Conservation (phyloP, 1,140 invertebrate genomes). For the Panagrolaimus sp. region DNA sequence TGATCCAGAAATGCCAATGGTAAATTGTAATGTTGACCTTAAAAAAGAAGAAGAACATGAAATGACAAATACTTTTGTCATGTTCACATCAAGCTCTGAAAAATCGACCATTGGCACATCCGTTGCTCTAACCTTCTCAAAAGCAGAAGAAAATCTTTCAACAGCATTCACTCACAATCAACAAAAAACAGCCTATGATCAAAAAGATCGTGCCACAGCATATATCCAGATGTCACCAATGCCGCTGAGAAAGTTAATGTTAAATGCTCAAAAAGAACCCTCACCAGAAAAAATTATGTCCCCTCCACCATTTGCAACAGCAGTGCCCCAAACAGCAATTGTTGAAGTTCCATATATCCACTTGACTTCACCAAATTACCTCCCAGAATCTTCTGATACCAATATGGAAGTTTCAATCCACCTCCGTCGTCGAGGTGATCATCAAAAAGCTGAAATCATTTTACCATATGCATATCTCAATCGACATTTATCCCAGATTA, state of each 20-base stretch:
- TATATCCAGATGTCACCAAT: background rate
- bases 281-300: background rate
- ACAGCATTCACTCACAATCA: background rate
- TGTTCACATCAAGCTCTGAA: constrained; percentile 2
- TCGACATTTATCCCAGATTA: constrained; percentile 21
- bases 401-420: constrained; percentile 24
- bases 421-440: constrained; percentile 20
- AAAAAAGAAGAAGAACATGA: constrained; percentile 17
- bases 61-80: constrained; percentile 13
- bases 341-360: constrained; percentile 9
- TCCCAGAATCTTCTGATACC: constrained; percentile 2
- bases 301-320: background rate
- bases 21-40: constrained; percentile 13
- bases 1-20: background rate
- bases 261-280: background rate
- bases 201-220: background rate
- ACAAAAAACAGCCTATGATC: background rate
- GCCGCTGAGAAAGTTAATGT: background rate
- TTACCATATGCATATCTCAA: constrained; percentile 15
- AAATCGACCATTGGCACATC: constrained; percentile 8
- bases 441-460: constrained; percentile 13
- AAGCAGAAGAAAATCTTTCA: constrained; percentile 4
- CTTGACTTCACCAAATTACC: background rate
- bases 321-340: background rate
- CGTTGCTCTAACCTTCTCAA: background rate